These are phyloP conservation scores for Eurystomus glaucurus DNA, from an alignment of 2,797 vertebrate species.

Conservation along the genomic window DNA sequence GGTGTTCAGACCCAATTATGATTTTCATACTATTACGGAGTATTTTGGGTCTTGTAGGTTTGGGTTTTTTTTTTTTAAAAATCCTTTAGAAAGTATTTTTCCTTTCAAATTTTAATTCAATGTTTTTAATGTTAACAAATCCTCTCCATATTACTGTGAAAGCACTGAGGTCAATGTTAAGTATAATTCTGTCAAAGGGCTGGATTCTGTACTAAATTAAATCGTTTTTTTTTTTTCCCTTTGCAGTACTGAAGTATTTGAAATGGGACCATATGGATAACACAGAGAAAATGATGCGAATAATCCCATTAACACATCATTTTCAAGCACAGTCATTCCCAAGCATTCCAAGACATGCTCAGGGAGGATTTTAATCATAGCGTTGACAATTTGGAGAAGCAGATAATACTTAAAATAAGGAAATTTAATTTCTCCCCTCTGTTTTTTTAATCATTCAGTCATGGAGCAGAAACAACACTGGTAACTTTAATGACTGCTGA, in stretches of 20 bases:
- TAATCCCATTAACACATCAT: background rate
- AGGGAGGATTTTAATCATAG: background rate
- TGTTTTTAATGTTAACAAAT: background rate
- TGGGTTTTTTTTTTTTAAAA: rapidly evolving
- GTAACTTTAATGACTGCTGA: background rate
- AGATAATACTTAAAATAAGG: background rate
- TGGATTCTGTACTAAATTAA: background rate
- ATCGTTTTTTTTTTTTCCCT: background rate
- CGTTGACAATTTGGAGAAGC: background rate
- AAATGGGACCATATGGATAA: background rate
- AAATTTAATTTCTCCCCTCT: background rate
- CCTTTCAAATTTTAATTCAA: background rate
- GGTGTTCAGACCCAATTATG: background rate
- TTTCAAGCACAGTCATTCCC: background rate
- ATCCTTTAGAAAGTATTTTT: background rate
- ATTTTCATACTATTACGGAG: background rate
- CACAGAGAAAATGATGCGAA: background rate
- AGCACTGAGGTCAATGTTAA: background rate
- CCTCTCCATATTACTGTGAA: background rate
- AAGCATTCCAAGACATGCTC: background rate
- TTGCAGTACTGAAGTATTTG: background rate
- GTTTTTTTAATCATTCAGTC: background rate
- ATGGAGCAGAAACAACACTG: background rate
- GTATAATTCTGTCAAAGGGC: background rate
- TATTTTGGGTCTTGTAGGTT: background rate